Conservation (phyloP, 2,888 invertebrate species). For the Agrenia bidenticulata region DNA sequence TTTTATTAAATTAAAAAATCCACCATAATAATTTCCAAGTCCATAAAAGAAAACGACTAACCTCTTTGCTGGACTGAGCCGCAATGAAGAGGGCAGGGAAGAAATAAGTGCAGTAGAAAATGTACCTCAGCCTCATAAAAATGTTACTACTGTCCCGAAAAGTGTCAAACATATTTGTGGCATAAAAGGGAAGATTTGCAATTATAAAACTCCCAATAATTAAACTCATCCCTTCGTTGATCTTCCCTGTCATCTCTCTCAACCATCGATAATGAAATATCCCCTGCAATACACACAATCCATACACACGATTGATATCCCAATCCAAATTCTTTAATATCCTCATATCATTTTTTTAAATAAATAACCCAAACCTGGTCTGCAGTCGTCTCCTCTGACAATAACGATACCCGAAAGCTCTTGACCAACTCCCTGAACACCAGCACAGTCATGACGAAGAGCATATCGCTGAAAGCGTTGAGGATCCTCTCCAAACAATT, state of each 20-base stretch:
- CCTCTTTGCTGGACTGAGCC: conserved; percentile 20
- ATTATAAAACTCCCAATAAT: conserved; percentile 20
- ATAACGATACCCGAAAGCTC: background rate
- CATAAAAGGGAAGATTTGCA: conserved; percentile 32
- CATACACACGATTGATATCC: too few species aligned
- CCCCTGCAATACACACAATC: conserved; percentile 6
- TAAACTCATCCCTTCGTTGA: conserved; percentile 18
- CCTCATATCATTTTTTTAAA: too few species aligned
- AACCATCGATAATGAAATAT: conserved; percentile 25
- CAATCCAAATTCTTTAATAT: too few species aligned
- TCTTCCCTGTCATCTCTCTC: conserved; percentile 7
- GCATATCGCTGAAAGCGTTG: conserved; percentile 27
- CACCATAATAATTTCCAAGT: too few species aligned
- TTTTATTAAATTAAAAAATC: conserved; percentile 1
- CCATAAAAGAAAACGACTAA: too few species aligned
- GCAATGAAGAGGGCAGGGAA: conserved; percentile 29
- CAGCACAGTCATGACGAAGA: conserved; percentile 24
- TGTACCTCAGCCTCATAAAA: conserved; percentile 18
- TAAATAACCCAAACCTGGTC: too few species aligned
- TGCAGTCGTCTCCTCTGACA: background rate
- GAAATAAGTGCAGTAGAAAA: conserved; percentile 27
- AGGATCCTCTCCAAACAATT: conserved; percentile 22
- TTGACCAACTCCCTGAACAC: conserved; percentile 20
- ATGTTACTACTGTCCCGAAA: conserved; percentile 19
- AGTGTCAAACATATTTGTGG: conserved; percentile 25